Base-by-base conservation (phyloP, 2,797 vertebrate species). In the Lutjanus argentimaculatus region DNA sequence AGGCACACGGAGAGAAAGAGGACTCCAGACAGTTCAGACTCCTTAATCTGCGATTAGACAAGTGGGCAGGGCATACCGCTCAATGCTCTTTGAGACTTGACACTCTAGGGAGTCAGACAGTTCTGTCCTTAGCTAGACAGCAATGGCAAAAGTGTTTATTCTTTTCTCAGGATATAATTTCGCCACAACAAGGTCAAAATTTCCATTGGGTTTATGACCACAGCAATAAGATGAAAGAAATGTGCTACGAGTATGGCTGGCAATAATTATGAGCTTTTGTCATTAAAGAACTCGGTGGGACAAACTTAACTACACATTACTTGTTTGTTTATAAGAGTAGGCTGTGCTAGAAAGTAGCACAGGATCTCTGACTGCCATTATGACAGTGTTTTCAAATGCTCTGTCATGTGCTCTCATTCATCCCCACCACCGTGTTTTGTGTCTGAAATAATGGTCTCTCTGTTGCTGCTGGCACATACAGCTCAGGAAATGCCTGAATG, bases 401-500 rank as follows among this genome's bases (percentile, higher is more conserved):
- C 45, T 45, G 79, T 85, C 83, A 74, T 84, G 65, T 80, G 86
- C 67, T 74, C 81, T 86, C 79, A 84, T 83, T 88, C 87, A 87
- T 88, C 80, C 79, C 71, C 63, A 43, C 78, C 70, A 55, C 75
- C 48, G 74, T 77, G 78, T 83, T 89, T 82, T 88, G 77, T 86
- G 42, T 81, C 62, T 85, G 58, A 90, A 92, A 89, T 90, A 91
- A 93, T 81, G 80, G 88, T 59, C 76, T 88, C 79, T 74, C 78
- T 85, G 89, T 80, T 91, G 85, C 87, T 92, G 73, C 89, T 94
- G 92, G 92, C 90, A 87, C 83, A 85, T 66, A 49, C 42, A 48
- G 61, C 64, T 84, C 93, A 94, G 94, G 95, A 95, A 95, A 94
- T 94, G 93, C 92, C 92, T 94, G 91, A 92, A 92, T 89, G 84